Conservation (phyloP, 2,113 vertebrate genomes). For the Thalassarche chlororhynchos region DNA sequence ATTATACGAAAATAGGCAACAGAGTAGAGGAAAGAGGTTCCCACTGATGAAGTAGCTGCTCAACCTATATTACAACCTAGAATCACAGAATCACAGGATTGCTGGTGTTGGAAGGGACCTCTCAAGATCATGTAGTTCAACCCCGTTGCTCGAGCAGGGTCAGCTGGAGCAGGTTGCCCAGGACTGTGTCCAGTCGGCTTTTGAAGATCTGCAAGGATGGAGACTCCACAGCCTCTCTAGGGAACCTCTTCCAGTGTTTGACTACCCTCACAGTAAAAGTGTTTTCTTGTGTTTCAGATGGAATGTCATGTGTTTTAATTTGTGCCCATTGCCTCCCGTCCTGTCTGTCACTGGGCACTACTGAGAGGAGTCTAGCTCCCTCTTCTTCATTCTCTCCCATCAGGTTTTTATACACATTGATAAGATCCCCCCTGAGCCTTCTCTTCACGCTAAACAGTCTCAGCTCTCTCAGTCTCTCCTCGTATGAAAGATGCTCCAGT, state of each 20-base stretch:
- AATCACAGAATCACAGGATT: not conserved
- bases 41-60: not conserved
- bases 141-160: fast-evolving
- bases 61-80: not conserved
- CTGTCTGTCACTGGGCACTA: not conserved
- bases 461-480: not conserved
- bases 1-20: not conserved
- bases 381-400: not conserved
- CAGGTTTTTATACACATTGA: not conserved
- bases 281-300: not conserved
- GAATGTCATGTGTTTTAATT: not conserved
- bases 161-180: not conserved
- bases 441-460: not conserved
- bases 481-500: not conserved
- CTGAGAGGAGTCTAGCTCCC: not conserved
- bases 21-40: not conserved
- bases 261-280: not conserved
- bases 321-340: not conserved
- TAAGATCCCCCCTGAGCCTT: not conserved
- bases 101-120: not conserved
- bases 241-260: not conserved
- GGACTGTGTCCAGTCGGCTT: not conserved
- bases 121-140: not conserved
- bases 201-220: not conserved
- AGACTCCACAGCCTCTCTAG: not conserved